Evolutionary conservation across 2,888 invertebrate genomes (phyloP).

Genomic region (Diadegma fenestrale): DNA sequence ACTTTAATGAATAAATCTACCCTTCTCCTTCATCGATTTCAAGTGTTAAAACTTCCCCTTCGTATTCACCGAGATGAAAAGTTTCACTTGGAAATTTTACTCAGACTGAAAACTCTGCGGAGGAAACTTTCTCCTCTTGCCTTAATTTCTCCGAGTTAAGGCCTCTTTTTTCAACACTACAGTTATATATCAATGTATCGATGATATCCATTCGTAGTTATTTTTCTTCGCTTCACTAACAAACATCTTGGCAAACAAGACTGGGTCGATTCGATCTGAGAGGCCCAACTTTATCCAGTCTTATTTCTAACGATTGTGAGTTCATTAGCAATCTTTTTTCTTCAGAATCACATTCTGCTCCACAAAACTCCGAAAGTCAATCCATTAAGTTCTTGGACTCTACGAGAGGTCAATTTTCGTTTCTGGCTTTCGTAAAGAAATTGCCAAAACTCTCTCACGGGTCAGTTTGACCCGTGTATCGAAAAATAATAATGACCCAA

Average conservation of each 20-base stretch:
- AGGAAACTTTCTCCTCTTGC: slow-evolving; percentile 6
- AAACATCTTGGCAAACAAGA: background rate
- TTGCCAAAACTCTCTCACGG: background rate
- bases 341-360: background rate
- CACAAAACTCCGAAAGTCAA: background rate
- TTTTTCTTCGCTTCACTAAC: background rate
- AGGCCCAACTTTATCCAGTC: background rate
- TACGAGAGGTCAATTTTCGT: background rate
- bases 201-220: background rate
- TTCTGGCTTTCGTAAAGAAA: background rate
- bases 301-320: background rate
- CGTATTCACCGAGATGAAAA: background rate
- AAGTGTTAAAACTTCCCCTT: slow-evolving; percentile 29
- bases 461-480: too few relatives aligned
- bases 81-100: slow-evolving; percentile 18
- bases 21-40: slow-evolving; percentile 27
- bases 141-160: background rate
- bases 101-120: slow-evolving; percentile 4
- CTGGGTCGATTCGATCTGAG: background rate
- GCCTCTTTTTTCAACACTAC: background rate
- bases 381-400: background rate
- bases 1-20: slow-evolving; percentile 45
- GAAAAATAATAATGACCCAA: too few relatives aligned
- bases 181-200: slow-evolving; percentile 7
- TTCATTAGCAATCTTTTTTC: background rate